Percentiles rank a stretch among this genome's conserved stretches.
phyloP scores from a whole-genome alignment of 1,140 invertebrate species.

The Acromyrmex echinatior region DNA sequence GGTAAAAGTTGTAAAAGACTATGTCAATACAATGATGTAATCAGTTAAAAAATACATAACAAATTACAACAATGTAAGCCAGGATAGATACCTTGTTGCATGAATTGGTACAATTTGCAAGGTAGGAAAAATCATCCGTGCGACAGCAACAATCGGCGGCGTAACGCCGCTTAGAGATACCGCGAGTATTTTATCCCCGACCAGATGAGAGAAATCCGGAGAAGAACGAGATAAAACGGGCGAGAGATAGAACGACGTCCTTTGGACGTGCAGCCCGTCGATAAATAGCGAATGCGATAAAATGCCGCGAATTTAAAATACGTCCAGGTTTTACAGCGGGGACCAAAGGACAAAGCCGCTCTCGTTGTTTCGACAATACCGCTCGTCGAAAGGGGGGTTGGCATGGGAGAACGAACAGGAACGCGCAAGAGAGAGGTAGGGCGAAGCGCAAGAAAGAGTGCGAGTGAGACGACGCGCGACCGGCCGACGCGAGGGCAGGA shows the following conservation, averaged over 20 bases:
- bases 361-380: slow-evolving; percentile 79
- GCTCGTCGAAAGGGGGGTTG: slow-evolving; percentile 76
- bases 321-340: slow-evolving; percentile 78
- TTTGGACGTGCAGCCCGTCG: slow-evolving; percentile 76
- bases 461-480: slow-evolving; percentile 67
- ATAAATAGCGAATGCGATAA: slow-evolving; percentile 79
- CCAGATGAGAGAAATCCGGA: slow-evolving; percentile 47
- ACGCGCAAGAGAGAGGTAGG: slow-evolving; percentile 45
- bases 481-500: slow-evolving; percentile 68
- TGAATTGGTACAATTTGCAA: slow-evolving; percentile 4
- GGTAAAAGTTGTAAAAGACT: slow-evolving; percentile 26
- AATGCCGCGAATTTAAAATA: slow-evolving; percentile 79
- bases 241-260: slow-evolving; percentile 70
- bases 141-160: slow-evolving; percentile 59
- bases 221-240: slow-evolving; percentile 52
- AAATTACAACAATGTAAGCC: background rate
- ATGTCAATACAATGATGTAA: background rate
- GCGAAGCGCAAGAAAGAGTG: slow-evolving; percentile 62
- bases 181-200: slow-evolving; percentile 70
- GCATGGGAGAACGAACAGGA: slow-evolving; percentile 70
- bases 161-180: slow-evolving; percentile 62
- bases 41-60: background rate
- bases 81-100: background rate
- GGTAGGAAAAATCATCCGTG: slow-evolving; percentile 66
- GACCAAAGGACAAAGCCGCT: slow-evolving; percentile 78